Conservation (phyloP, 2,113 vertebrate genomes). For the Monopterus albus region DNA sequence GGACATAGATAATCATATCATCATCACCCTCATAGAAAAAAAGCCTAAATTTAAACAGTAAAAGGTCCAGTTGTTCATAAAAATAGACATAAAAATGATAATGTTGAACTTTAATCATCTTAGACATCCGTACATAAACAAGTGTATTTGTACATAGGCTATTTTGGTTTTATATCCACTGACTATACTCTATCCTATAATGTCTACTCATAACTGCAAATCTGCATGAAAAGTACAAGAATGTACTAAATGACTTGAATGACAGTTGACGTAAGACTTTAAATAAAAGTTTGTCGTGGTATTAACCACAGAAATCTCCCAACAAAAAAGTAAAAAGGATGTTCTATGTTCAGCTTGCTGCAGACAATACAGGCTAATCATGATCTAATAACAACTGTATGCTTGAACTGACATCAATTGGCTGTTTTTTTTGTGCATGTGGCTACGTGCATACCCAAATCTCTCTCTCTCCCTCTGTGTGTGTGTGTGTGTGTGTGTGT, state of each 20-base stretch:
- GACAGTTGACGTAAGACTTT: slow-evolving; percentile 51
- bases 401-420: slow-evolving; percentile 61
- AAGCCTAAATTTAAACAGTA: too few relatives aligned
- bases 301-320: slow-evolving; percentile 43
- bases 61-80: too few relatives aligned
- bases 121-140: too few relatives aligned
- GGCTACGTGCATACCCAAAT: slow-evolving; percentile 17
- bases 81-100: too few relatives aligned
- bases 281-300: slow-evolving; percentile 19
- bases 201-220: slow-evolving; percentile 34
- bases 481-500: slow-evolving; percentile 19
- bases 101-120: too few relatives aligned
- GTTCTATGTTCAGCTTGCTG: slow-evolving; percentile 22
- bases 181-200: not conserved
- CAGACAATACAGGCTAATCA: slow-evolving; percentile 56
- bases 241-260: slow-evolving; percentile 28
- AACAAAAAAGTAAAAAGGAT: slow-evolving; percentile 15
- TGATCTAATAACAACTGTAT: slow-evolving; percentile 62
- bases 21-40: too few relatives aligned
- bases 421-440: slow-evolving; percentile 47
- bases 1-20: too few relatives aligned
- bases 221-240: slow-evolving; percentile 40
- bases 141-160: too few relatives aligned
- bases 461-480: slow-evolving; percentile 17
- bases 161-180: slow-evolving; percentile 7